Evolutionary conservation across 2,888 invertebrate species (phyloP).

Genomic region (Azorinus chamasolen): DNA sequence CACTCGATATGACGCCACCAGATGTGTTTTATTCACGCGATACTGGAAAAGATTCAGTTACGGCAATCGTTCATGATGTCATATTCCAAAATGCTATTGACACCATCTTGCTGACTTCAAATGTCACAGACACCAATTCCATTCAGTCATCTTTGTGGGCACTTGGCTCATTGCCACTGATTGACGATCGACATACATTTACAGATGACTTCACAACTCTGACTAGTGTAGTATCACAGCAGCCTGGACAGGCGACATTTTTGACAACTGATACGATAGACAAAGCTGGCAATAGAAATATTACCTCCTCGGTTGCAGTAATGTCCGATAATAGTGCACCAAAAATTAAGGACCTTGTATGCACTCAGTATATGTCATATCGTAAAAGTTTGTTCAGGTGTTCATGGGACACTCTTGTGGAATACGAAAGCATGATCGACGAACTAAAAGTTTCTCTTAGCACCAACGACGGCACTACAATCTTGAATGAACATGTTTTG

Average conservation of each 20-base stretch:
- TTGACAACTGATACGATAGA: conserved; percentile 59
- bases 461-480: conserved; percentile 31
- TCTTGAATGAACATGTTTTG: conserved; percentile 31
- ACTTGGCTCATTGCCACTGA: conserved; percentile 41
- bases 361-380: conserved; percentile 58
- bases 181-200: conserved; percentile 34
- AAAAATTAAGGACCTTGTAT: conserved; percentile 48
- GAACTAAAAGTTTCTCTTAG: conserved; percentile 57
- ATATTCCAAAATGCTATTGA: conserved; percentile 56
- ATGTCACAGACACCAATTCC: conserved; percentile 52
- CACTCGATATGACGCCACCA: conserved; percentile 67
- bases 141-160: conserved; percentile 30
- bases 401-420: conserved; percentile 58
- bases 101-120: conserved; percentile 40
- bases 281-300: conserved; percentile 59
- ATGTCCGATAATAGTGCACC: conserved; percentile 64
- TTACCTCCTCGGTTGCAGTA: conserved; percentile 54
- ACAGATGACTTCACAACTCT: conserved; percentile 36
- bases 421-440: conserved; percentile 65
- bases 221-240: conserved; percentile 36
- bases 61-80: conserved; percentile 19
- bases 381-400: conserved; percentile 55
- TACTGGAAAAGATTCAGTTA: conserved; percentile 22
- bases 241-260: conserved; percentile 60
- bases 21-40: conserved; percentile 33